Evolutionary conservation across 2,113 vertebrate species (phyloP).

Genomic region (Cepphus grylle): DNA sequence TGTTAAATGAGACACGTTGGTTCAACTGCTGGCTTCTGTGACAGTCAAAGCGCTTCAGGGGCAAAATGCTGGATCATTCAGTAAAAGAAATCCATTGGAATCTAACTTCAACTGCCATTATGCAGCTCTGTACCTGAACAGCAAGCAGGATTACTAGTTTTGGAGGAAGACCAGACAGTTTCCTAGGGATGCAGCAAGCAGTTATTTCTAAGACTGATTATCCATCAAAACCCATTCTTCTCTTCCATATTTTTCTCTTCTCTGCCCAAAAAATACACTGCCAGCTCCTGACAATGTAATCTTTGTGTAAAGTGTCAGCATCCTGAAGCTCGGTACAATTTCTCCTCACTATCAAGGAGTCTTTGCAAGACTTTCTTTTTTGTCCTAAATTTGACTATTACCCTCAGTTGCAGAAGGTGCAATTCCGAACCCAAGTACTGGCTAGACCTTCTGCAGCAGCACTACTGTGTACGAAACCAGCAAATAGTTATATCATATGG

Average conservation of each 20-base stretch:
- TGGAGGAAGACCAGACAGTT: slow-evolving; percentile 31
- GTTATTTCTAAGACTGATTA: not conserved
- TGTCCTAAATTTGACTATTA: slow-evolving; percentile 7
- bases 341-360: not conserved
- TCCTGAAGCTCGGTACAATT: slow-evolving; percentile 11
- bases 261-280: not conserved
- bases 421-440: not conserved
- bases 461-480: not conserved
- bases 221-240: not conserved
- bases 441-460: slow-evolving; percentile 43
- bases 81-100: not conserved
- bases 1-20: not conserved
- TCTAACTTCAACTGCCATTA: not conserved
- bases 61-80: not conserved
- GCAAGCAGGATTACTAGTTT: not conserved
- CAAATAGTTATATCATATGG: not conserved
- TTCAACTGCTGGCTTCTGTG: not conserved
- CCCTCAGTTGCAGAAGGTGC: not conserved
- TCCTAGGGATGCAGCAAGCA: not conserved
- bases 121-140: not conserved
- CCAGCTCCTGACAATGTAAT: slow-evolving; percentile 12
- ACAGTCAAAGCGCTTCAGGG: not conserved
- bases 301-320: not conserved
- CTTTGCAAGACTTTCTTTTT: slow-evolving; percentile 2
- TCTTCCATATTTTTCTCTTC: not conserved